Evolutionary conservation across 2,888 invertebrate genomes (phyloP).

Genomic region (Loripinus fragilis): DNA sequence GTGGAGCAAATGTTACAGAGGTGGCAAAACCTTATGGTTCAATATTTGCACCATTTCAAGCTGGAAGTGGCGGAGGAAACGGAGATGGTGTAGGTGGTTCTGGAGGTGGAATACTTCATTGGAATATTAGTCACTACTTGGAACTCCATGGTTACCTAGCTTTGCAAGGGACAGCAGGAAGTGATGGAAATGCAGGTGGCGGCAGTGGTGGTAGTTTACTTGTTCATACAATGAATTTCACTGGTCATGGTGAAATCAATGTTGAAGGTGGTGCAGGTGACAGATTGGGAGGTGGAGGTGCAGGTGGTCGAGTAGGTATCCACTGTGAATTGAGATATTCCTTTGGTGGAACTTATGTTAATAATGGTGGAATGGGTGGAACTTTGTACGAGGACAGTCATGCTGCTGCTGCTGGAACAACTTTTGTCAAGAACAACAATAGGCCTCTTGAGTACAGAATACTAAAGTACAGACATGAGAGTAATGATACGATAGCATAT

Average conservation of each 20-base stretch:
- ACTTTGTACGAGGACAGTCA: constrained; percentile 33
- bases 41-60: constrained; percentile 59
- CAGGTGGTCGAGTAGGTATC: constrained; percentile 72
- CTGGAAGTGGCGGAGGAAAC: constrained; percentile 76
- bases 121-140: constrained; percentile 69
- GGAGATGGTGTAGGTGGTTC: constrained; percentile 67
- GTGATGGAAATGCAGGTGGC: constrained; percentile 67
- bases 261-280: constrained; percentile 65
- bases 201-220: constrained; percentile 74
- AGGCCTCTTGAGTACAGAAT: constrained; percentile 71
- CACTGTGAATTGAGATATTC: constrained; percentile 72
- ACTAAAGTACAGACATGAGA: constrained; percentile 64
- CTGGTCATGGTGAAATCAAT: constrained; percentile 74
- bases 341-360: constrained; percentile 69
- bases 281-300: constrained; percentile 69
- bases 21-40: constrained; percentile 69
- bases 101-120: constrained; percentile 72
- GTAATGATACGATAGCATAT: constrained; percentile 57
- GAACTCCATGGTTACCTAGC: constrained; percentile 72
- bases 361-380: constrained; percentile 67
- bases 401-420: constrained; percentile 75
- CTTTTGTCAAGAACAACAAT: constrained; percentile 72
- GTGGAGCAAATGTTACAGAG: constrained; percentile 54
- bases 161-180: constrained; percentile 64
- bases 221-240: constrained; percentile 71